These are phyloP conservation scores for Meandrusa payeni DNA, from an alignment of 2,888 invertebrate species.

Conservation along the genomic window DNA sequence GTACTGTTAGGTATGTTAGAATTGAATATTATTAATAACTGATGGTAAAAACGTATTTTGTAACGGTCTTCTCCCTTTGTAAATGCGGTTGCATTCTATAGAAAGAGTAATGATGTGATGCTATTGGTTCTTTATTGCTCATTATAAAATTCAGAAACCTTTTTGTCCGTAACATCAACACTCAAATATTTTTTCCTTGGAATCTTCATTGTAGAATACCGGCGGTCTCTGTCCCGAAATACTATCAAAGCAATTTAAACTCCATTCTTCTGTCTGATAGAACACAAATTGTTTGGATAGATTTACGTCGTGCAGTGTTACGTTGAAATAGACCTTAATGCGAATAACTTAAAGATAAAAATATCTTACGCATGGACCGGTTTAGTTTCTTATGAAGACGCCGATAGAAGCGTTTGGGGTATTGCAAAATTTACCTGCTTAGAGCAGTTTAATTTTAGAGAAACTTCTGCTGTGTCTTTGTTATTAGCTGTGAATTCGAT, in stretches of 20 bases:
- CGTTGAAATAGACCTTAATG: constrained; percentile 18
- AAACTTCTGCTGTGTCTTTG: constrained; percentile 10
- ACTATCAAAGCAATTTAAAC: constrained; percentile 38
- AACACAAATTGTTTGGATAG: constrained; percentile 37
- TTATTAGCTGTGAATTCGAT: constrained; percentile 18
- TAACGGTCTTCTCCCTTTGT: no score
- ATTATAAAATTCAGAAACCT: constrained; percentile 16
- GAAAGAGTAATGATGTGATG: background rate
- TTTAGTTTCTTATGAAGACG: constrained; percentile 38
- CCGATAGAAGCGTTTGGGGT: constrained; percentile 45
- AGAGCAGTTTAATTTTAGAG: constrained; percentile 42
- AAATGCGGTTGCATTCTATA: background rate
- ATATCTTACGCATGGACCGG: constrained; percentile 28
- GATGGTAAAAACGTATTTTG: no score
- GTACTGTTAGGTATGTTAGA: no score
- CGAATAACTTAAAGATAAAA: constrained; percentile 26
- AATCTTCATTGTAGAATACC: constrained; percentile 24
- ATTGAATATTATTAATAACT: no score
- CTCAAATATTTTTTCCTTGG: constrained; percentile 23
- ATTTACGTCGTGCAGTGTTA: constrained; percentile 11
- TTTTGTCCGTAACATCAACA: constrained; percentile 24
- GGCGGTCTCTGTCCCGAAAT: constrained; percentile 19
- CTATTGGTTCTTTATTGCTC: constrained; percentile 3
- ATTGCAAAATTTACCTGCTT: constrained; percentile 65
- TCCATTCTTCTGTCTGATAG: constrained; percentile 40